phyloP scores from a whole-genome alignment of 2,113 vertebrate genomes.

The Epinephelus lanceolatus region DNA sequence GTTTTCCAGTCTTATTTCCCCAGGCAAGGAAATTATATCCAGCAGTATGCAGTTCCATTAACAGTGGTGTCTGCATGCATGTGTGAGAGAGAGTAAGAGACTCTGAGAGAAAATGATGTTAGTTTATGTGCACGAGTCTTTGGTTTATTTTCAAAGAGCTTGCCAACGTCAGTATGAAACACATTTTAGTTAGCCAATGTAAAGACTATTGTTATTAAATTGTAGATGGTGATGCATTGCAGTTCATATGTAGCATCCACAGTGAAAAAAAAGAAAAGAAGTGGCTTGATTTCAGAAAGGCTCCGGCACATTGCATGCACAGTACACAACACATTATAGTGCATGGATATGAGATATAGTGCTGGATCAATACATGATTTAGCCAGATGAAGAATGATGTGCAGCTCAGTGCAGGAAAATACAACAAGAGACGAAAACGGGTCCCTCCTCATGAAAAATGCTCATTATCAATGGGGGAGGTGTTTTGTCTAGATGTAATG shows the following conservation, averaged over 20 bases:
- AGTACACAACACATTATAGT: constrained; percentile 63
- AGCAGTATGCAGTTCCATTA: constrained; percentile 53
- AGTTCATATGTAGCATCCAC: constrained; percentile 41
- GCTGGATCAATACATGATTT: constrained; percentile 79
- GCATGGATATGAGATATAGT: constrained; percentile 75
- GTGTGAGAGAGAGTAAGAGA: constrained; percentile 14
- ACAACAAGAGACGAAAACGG: constrained; percentile 66
- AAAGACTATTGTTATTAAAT: constrained; percentile 76
- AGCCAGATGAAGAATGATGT: constrained; percentile 78
- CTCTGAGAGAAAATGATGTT: constrained; percentile 41
- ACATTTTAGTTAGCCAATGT: constrained; percentile 74
- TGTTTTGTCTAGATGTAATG: constrained; percentile 84
- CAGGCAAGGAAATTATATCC: constrained; percentile 49
- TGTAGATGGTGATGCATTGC: constrained; percentile 63
- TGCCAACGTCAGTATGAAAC: constrained; percentile 59
- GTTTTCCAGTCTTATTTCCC: constrained; percentile 53
- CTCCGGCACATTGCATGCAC: constrained; percentile 46
- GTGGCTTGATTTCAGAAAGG: constrained; percentile 40
- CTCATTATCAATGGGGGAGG: constrained; percentile 84
- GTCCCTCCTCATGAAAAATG: constrained; percentile 80
- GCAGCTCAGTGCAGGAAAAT: constrained; percentile 65
- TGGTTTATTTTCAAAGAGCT: constrained; percentile 68
- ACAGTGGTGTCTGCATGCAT: constrained; percentile 28
- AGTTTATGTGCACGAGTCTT: constrained; percentile 57
- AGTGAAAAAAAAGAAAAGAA: constrained; percentile 27